Evolutionary conservation across 1,140 invertebrate species (phyloP), one percentile per base, ranked within the genome.

Genomic region (Dinothrombium tinctorium): DNA sequence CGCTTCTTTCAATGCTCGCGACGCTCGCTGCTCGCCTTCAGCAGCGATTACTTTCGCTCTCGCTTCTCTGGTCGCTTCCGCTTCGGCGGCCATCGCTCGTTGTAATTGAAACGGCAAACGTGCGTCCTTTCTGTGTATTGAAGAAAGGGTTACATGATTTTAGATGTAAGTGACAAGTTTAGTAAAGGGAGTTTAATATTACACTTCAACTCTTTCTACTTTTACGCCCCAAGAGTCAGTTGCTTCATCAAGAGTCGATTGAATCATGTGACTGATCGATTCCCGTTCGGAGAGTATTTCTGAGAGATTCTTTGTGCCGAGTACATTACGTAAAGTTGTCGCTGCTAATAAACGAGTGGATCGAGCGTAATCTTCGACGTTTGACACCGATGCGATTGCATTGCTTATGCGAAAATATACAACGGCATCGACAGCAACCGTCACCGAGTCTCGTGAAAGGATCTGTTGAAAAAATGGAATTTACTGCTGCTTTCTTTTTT

Each of bases 371-470:
- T 70, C 63, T 51, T 69, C 64, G 19, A 70, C 67, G 53, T 71
- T 70, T 43, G 66, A 67, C 26, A 69, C 64, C 15, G 69, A 69
- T 42, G 67, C 60, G 5, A 64, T 68, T 0, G 71, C 67, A 51
- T 69, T 66, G 47, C 56, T 62, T 25, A 72, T 65, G 21, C 68
- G 56, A 52, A 70, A 73, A 53, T 71, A 73, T 11, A 74, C 69
- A 12, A 71, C 67, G 24, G 65, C 69, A 47, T 71, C 68, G 25
- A 89, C 83, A 6, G 75, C 74, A 0, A 89, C 82, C 0, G 83
- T 92, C 2, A 90, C 83, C 1, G 77, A 82, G 57, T 92, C 86
- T 60, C 80, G 77, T 2, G 80, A 83, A 41, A 92, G 64, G 50
- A 66, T 62, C 56, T 46, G 26, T 11, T 7, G n/a, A n/a, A n/a